Evolutionary conservation across 2,888 invertebrate species (phyloP).

Genomic region (Caenorhabditis sp.): DNA sequence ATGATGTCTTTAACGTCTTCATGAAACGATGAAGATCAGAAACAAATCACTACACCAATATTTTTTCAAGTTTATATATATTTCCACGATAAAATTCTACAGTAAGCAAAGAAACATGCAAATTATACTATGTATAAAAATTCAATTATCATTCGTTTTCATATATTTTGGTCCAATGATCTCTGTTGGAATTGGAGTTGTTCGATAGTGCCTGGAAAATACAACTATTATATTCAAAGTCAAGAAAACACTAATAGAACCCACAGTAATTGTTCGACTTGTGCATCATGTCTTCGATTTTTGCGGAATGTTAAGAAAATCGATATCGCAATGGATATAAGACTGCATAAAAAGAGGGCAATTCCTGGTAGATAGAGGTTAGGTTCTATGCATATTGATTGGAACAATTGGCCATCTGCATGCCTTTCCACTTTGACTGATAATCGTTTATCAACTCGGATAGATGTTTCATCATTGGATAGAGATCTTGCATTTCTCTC

Average conservation of each 20-base stretch:
- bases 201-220: not conserved
- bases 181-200: not conserved
- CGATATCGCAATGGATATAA: slow-evolving; percentile 27
- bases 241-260: too few species aligned
- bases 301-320: slow-evolving; percentile 25
- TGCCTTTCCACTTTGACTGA: slow-evolving; percentile 30
- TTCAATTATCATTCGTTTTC: not conserved
- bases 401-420: slow-evolving; percentile 15
- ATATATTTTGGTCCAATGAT: slow-evolving; percentile 6
- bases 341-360: slow-evolving; percentile 16
- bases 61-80: too few species aligned
- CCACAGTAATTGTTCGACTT: slow-evolving; percentile 33
- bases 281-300: slow-evolving; percentile 15
- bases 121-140: too few species aligned
- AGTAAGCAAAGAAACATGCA: too few species aligned
- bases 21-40: too few species aligned
- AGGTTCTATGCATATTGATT: slow-evolving; percentile 41
- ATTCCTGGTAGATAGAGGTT: slow-evolving; percentile 25
- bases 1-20: too few species aligned
- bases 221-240: not conserved
- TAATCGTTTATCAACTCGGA: slow-evolving; percentile 37
- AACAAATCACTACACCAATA: too few species aligned
- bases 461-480: slow-evolving; percentile 20
- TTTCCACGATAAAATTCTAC: too few species aligned
- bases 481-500: not conserved